These are phyloP conservation scores for Masticophis lateralis DNA, from an alignment of 2,797 vertebrate species.

Conservation along the genomic window DNA sequence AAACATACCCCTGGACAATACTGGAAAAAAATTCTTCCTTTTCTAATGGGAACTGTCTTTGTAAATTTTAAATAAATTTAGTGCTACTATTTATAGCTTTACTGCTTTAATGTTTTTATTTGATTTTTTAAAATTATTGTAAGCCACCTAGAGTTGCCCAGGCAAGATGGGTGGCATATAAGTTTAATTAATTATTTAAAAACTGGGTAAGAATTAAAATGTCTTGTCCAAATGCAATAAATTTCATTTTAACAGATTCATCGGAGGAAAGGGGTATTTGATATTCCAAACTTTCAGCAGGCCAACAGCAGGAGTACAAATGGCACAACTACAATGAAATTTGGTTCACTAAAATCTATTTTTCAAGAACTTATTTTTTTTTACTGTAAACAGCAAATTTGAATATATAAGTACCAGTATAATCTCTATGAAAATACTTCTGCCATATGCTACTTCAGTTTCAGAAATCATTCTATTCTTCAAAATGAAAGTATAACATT, in stretches of 20 bases:
- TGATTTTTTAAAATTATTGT: neutral
- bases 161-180: neutral
- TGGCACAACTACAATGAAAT: neutral
- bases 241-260: neutral
- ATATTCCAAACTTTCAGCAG: neutral
- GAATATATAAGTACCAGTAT: neutral
- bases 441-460: conserved; percentile 21
- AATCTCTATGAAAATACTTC: neutral
- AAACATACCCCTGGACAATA: neutral
- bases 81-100: neutral
- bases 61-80: neutral
- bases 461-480: conserved; percentile 10
- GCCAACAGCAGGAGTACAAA: neutral
- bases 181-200: neutral
- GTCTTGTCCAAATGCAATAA: neutral
- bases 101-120: neutral
- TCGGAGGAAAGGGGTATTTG: neutral
- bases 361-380: neutral
- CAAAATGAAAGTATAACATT: neutral
- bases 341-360: neutral
- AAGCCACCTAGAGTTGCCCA: neutral
- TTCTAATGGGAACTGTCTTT: neutral
- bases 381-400: neutral
- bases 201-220: neutral
- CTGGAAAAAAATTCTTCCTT: neutral